Conservation (phyloP, 2,797 vertebrate species). For the Hyperoplus lanceolatus region DNA sequence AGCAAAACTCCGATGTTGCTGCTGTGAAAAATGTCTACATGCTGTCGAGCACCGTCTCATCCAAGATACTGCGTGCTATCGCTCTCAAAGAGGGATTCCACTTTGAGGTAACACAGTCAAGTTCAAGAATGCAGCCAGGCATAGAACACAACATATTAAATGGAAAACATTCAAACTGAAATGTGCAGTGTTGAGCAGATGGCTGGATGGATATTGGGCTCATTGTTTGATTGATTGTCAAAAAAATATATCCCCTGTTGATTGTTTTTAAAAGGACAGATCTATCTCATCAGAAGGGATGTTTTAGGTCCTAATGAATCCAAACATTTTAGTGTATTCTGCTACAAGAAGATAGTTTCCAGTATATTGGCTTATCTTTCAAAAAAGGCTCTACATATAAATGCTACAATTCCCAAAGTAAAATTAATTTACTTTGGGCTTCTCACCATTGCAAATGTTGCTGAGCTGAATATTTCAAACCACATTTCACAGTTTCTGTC, state of each 20-base stretch:
- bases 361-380: background rate
- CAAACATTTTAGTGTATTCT: background rate
- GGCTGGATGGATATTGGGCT: background rate
- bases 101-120: constrained; percentile 89
- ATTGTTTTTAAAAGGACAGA: background rate
- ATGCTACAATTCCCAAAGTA: too few relatives aligned
- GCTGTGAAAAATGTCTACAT: constrained; percentile 93
- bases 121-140: background rate
- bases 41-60: constrained; percentile 97
- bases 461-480: constrained; percentile 3
- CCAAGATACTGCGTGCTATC: constrained; percentile 96
- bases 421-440: background rate
- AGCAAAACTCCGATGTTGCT: constrained; percentile 79
- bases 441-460: background rate
- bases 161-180: background rate
- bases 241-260: too few relatives aligned
- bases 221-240: background rate
- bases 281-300: background rate
- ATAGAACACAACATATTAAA: background rate
- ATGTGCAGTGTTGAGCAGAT: background rate
- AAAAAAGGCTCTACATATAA: background rate
- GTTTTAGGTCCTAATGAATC: background rate
- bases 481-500: background rate
- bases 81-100: constrained; percentile 98
- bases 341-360: background rate